A percentile compares a stretch with the other conserved stretches of the same genome.
phyloP scores from a whole-genome alignment of 2,113 vertebrate genomes.

The Gasterosteus nipponicus region DNA sequence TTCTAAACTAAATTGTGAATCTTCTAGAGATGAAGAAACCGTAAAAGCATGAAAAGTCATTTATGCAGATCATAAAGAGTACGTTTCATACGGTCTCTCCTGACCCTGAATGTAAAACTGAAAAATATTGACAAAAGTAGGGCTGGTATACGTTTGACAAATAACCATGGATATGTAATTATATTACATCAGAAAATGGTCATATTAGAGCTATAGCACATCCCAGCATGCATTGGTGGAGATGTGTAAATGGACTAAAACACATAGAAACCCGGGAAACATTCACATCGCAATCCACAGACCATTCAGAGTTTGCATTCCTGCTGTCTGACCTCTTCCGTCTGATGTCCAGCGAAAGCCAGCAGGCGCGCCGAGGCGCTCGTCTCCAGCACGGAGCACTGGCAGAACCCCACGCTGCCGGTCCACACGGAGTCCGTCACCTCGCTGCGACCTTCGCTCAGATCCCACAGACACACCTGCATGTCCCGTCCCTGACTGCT shows the following conservation, averaged over 20 bases:
- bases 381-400: conserved; percentile 81
- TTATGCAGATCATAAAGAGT: neutral
- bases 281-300: no score
- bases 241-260: neutral
- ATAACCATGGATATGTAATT: neutral
- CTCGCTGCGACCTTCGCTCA: conserved; percentile 85
- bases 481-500: conserved; percentile 93
- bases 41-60: neutral
- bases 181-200: neutral
- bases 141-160: neutral
- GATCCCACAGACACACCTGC: conserved; percentile 88
- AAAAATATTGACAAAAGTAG: neutral
- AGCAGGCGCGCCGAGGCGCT: conserved; percentile 78
- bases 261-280: neutral
- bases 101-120: neutral
- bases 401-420: conserved; percentile 90
- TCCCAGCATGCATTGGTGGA: conserved; percentile 17
- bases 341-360: conserved; percentile 84
- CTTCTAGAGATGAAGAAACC: neutral
- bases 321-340: conserved; percentile 85
- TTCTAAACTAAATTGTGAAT: neutral
- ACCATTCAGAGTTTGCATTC: neutral
- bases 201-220: neutral
- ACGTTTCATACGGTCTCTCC: neutral
- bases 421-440: conserved; percentile 82